Conservation (phyloP, 2,888 invertebrate genomes). For the Apamea anceps region DNA sequence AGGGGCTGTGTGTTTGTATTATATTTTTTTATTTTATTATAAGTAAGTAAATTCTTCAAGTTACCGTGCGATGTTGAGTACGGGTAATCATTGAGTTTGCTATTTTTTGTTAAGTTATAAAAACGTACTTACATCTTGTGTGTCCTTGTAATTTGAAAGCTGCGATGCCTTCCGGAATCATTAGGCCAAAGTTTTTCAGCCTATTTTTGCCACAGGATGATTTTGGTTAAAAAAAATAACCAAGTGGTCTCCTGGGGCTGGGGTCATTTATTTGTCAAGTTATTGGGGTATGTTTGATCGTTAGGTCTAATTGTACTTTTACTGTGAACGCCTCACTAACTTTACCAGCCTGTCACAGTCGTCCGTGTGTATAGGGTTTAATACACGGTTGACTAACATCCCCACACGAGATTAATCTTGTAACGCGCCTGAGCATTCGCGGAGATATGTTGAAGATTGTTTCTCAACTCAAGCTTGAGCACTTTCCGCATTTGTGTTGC, state of each 20-base stretch:
- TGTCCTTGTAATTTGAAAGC: background rate
- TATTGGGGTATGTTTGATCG: background rate
- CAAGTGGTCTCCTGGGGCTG: background rate
- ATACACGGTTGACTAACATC: constrained; percentile 53
- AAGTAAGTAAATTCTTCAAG: constrained; percentile 24
- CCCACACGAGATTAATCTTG: constrained; percentile 53
- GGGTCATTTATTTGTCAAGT: background rate
- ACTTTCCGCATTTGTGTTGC: constrained; percentile 62
- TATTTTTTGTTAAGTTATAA: constrained; percentile 25
- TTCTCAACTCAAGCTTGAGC: constrained; percentile 55
- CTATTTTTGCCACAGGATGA: background rate
- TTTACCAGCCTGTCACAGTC: background rate
- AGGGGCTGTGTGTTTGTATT: background rate
- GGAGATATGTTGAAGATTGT: constrained; percentile 54
- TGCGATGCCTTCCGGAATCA: background rate
- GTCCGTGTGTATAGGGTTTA: constrained; percentile 35
- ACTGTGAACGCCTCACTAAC: background rate
- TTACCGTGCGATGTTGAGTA: background rate
- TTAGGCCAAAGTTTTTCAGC: background rate
- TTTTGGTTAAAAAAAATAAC: background rate
- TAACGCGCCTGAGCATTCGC: constrained; percentile 49
- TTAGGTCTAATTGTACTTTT: background rate
- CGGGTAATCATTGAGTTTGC: background rate
- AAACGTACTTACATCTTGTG: background rate
- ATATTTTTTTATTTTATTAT: background rate